Conservation (phyloP, 2,888 invertebrate genomes). For the Tinea trinotella region DNA sequence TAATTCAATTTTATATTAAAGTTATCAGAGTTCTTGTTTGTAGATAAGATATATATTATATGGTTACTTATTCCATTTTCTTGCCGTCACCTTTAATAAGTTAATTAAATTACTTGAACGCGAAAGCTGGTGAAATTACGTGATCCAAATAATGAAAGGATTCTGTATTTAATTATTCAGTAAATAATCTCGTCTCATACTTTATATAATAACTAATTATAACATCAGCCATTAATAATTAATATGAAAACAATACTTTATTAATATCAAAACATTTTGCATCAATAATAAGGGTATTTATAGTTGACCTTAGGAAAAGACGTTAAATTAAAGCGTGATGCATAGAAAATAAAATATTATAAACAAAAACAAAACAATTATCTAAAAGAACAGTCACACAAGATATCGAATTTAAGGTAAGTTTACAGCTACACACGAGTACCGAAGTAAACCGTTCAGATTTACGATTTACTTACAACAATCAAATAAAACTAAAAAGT, state of each 20-base stretch:
- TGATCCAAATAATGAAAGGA: slow-evolving; percentile 16
- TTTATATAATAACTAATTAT: slow-evolving; percentile 7
- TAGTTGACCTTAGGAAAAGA: no score
- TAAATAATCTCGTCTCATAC: slow-evolving; percentile 10
- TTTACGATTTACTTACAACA: no score
- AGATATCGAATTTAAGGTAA: no score
- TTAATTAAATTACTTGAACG: slow-evolving; percentile 10
- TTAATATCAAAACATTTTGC: no score
- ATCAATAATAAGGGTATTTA: no score
- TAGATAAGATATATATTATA: slow-evolving; percentile 6
- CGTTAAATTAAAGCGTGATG: no score
- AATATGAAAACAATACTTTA: not conserved
- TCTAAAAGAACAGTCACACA: no score
- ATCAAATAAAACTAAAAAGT: no score
- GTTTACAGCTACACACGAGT: no score
- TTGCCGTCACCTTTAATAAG: slow-evolving; percentile 14
- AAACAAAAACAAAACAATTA: no score
- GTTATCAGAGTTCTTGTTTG: not conserved
- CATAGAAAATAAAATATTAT: no score
- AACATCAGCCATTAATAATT: not conserved
- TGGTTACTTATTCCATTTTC: slow-evolving; percentile 15
- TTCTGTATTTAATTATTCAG: slow-evolving; percentile 12
- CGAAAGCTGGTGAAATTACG: slow-evolving; percentile 12
- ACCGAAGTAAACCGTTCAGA: no score
- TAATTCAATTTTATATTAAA: slow-evolving; percentile 4